These are phyloP conservation scores for Limnothrissa miodon DNA, from an alignment of 2,113 vertebrate species.

Conservation along the genomic window DNA sequence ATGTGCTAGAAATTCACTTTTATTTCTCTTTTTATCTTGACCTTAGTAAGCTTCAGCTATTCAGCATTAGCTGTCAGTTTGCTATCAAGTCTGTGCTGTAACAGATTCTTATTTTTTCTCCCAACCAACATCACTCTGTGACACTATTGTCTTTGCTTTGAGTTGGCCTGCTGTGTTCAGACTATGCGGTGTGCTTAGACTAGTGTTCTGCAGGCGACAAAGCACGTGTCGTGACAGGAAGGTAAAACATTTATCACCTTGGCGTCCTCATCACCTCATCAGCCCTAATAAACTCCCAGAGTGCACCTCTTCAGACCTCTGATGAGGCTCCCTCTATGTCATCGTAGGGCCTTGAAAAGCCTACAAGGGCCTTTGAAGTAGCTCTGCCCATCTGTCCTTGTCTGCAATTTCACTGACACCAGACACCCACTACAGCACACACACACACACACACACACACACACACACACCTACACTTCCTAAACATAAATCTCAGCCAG, in stretches of 20 bases:
- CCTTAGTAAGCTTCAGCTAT: too few species aligned
- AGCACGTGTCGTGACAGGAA: neutral
- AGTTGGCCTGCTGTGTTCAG: neutral
- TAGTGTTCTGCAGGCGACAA: neutral
- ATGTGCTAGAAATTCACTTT: too few species aligned
- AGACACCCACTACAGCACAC: neutral
- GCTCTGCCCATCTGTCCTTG: neutral
- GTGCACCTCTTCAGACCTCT: neutral
- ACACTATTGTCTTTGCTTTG: neutral
- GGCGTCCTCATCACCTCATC: neutral
- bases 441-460: neutral
- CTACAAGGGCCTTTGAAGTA: neutral
- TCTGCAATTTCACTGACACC: neutral
- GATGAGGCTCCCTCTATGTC: neutral
- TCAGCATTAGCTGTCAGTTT: too few species aligned
- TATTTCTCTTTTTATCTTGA: too few species aligned
- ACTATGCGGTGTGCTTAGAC: neutral
- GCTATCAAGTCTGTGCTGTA: too few species aligned
- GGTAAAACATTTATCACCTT: neutral
- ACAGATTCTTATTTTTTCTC: too few species aligned
- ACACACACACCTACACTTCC: neutral
- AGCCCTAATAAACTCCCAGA: slow-evolving; percentile 7
- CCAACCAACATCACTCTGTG: too few species aligned
- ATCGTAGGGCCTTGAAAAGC: neutral
- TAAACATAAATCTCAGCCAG: neutral